A percentile compares a stretch with the other conserved stretches of the same genome.
Evolutionary conservation across 2,888 invertebrate species (phyloP).

Genomic region (Hypolimnas misippus): DNA sequence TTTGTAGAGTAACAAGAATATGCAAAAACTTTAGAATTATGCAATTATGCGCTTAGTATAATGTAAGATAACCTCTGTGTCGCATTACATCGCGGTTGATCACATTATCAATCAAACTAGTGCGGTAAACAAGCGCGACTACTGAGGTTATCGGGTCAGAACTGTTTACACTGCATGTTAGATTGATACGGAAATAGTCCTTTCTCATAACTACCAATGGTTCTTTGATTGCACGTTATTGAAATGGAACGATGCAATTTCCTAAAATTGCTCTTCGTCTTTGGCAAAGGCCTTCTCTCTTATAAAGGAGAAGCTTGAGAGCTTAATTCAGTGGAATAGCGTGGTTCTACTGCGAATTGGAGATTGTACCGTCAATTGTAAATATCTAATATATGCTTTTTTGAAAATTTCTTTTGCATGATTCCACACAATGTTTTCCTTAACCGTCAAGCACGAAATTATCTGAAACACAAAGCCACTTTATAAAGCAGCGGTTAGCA

Average conservation of each 20-base stretch:
- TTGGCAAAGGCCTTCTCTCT: too few relatives aligned
- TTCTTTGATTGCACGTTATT: constrained; percentile 38
- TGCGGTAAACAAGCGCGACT: constrained; percentile 64
- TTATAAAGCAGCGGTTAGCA: too few relatives aligned
- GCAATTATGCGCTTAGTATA: constrained; percentile 34
- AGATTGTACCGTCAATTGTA: too few relatives aligned
- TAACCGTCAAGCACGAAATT: too few relatives aligned
- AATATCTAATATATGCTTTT: too few relatives aligned
- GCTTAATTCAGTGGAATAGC: too few relatives aligned
- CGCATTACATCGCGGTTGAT: constrained; percentile 52
- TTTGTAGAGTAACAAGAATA: constrained; percentile 39
- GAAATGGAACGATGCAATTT: constrained; percentile 29
- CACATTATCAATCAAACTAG: constrained; percentile 71
- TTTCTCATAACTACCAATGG: constrained; percentile 41
- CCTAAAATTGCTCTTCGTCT: neutral
- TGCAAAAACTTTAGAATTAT: constrained; percentile 47
- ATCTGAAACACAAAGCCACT: too few relatives aligned
- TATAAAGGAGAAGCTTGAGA: too few relatives aligned
- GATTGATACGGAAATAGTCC: constrained; percentile 52
- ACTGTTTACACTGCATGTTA: constrained; percentile 44
- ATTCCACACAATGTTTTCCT: too few relatives aligned
- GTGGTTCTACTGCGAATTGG: too few relatives aligned
- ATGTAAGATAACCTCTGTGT: constrained; percentile 60
- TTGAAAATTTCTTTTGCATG: too few relatives aligned
- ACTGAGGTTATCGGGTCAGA: constrained; percentile 56